A percentile compares a stretch with the other conserved stretches of the same genome.
Conservation (phyloP, 2,113 vertebrate species). For the Leiothrix lutea region DNA sequence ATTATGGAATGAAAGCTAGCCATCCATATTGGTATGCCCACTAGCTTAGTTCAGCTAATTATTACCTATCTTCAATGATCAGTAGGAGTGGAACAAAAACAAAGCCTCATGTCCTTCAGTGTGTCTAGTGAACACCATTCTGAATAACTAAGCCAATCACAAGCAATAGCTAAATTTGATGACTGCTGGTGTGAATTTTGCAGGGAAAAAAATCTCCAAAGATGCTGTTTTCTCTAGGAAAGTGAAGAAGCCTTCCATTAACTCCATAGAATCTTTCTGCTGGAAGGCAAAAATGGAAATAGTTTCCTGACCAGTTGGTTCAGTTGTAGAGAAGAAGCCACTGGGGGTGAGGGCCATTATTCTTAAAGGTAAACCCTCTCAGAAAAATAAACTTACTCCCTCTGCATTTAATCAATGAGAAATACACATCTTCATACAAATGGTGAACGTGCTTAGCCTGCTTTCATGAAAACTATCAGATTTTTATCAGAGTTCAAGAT, state of each 20-base stretch:
- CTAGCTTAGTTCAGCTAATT: not conserved
- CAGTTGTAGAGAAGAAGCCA: not conserved
- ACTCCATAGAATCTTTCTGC: accelerated
- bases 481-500: not conserved
- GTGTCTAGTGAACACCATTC: not conserved
- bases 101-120: not conserved
- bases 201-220: not conserved
- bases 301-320: not conserved
- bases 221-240: not conserved
- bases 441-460: not conserved
- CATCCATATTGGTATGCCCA: not conserved
- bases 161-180: not conserved
- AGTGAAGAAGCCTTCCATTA: not conserved
- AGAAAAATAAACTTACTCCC: not conserved
- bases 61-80: not conserved
- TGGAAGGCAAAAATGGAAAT: not conserved
- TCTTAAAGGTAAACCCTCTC: not conserved
- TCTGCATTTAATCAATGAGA: not conserved
- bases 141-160: not conserved
- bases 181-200: not conserved
- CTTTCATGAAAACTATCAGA: not conserved
- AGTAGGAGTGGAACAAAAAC: not conserved
- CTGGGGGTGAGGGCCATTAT: not conserved
- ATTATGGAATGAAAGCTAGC: not conserved
- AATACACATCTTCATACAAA: not conserved